These are phyloP conservation scores for Condylura cristata DNA, from an alignment of 2,113 vertebrate species.

Conservation along the genomic window DNA sequence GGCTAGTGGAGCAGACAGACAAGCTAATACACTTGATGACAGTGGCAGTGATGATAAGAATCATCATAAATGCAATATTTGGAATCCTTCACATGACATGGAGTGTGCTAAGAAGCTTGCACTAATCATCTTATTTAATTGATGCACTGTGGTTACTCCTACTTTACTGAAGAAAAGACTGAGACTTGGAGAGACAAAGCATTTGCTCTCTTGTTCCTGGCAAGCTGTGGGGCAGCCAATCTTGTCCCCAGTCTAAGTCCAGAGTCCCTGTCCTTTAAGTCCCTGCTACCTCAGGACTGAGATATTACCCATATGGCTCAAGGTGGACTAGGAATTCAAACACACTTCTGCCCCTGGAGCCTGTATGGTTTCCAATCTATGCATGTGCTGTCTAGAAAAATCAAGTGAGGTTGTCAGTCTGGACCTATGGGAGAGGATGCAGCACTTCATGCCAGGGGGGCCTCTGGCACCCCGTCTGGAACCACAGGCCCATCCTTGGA, in stretches of 20 bases:
- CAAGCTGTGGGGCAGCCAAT: background rate
- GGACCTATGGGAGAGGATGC: background rate
- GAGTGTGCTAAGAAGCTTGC: background rate
- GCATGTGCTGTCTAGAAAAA: background rate
- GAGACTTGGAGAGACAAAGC: too few relatives aligned
- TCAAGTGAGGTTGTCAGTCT: background rate
- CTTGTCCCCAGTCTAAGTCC: background rate
- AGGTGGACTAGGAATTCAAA: background rate
- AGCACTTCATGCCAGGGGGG: background rate
- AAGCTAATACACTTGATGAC: background rate
- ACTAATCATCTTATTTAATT: background rate
- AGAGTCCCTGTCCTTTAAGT: background rate
- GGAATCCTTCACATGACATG: too few relatives aligned
- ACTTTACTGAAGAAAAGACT: background rate
- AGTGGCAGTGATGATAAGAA: background rate
- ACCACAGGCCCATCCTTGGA: background rate
- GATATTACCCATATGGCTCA: background rate
- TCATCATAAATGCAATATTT: too few relatives aligned
- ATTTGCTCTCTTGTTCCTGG: background rate
- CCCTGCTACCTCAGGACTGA: background rate
- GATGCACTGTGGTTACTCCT: too few relatives aligned
- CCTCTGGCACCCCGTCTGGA: accelerated
- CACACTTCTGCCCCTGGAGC: background rate
- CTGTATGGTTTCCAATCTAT: background rate
- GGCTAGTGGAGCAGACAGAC: background rate